phyloP scores from a whole-genome alignment of 2,113 vertebrate species.

The Lycaon pictus region DNA sequence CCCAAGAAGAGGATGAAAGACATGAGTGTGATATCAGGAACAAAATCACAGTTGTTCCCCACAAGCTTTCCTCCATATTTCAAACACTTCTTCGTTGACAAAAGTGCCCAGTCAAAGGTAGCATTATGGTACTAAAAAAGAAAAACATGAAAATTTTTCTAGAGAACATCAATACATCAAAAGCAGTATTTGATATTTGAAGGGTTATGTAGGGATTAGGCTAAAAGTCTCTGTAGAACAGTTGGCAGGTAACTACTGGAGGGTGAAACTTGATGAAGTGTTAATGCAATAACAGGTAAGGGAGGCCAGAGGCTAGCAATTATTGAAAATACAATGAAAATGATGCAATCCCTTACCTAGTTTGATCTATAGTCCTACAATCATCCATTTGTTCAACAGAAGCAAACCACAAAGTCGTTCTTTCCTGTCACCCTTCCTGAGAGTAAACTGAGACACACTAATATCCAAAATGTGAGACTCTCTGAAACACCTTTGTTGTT shows the following conservation, averaged over 20 bases:
- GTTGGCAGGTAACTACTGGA: fast-evolving
- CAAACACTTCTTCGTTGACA: constrained; percentile 92
- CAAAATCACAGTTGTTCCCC: constrained; percentile 92
- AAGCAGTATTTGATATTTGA: not conserved
- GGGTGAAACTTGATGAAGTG: not conserved
- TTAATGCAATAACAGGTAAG: not conserved
- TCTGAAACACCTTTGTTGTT: constrained; percentile 51
- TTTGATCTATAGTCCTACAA: not conserved
- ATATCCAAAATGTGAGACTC: not conserved
- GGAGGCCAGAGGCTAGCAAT: not conserved
- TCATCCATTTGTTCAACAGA: constrained; percentile 29
- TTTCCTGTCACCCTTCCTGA: constrained; percentile 31
- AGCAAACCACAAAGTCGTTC: constrained; percentile 58
- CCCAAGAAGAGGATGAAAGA: constrained; percentile 99
- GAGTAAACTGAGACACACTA: constrained; percentile 29
- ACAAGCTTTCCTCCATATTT: constrained; percentile 92
- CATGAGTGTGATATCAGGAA: constrained; percentile 98
- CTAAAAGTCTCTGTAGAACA: not conserved
- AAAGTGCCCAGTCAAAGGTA: constrained; percentile 91
- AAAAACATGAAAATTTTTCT: not conserved
- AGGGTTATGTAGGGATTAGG: not conserved
- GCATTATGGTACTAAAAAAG: constrained; percentile 86
- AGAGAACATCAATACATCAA: not conserved
- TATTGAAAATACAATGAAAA: not conserved
- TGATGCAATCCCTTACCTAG: not conserved